phyloP scores from a whole-genome alignment of 2,888 invertebrate genomes.

The Caenorhabditis angaria region DNA sequence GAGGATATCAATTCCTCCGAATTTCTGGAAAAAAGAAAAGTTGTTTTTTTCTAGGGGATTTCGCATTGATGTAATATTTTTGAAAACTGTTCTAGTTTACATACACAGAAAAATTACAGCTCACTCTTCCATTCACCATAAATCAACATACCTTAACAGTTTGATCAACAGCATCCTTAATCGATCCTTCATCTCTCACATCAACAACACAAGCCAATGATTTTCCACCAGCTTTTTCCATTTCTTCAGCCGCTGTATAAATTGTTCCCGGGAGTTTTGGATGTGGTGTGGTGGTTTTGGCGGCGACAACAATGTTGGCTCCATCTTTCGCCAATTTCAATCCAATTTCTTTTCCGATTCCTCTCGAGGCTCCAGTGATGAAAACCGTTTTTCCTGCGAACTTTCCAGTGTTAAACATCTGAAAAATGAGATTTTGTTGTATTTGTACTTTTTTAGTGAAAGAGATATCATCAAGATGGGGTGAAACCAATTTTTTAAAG shows the following conservation, averaged over 20 bases:
- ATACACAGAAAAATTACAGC: not conserved
- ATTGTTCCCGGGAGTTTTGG: conserved; percentile 91
- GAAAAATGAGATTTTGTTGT: not conserved
- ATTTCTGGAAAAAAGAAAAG: conserved; percentile 38
- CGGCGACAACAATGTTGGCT: conserved; percentile 88
- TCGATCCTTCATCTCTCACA: conserved; percentile 84
- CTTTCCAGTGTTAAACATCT: conserved; percentile 46
- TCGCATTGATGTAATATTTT: not conserved
- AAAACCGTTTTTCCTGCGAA: conserved; percentile 50
- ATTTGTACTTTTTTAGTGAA: not conserved
- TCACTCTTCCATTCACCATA: not conserved
- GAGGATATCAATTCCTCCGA: conserved; percentile 83
- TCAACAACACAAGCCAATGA: conserved; percentile 81
- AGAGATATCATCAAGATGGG: too few species aligned
- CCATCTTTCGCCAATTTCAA: conserved; percentile 78
- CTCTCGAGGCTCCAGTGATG: conserved; percentile 57
- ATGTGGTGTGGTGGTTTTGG: conserved; percentile 89
- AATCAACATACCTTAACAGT: conserved; percentile 45
- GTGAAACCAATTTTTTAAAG: not conserved
- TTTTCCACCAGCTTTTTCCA: conserved; percentile 75
- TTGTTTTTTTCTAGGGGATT: too few species aligned
- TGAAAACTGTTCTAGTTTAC: not conserved
- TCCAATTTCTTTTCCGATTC: conserved; percentile 57
- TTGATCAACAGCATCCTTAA: conserved; percentile 73
- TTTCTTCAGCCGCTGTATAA: conserved; percentile 87